Conservation (phyloP, 2,888 invertebrate genomes). For the Dascillus cervinus region DNA sequence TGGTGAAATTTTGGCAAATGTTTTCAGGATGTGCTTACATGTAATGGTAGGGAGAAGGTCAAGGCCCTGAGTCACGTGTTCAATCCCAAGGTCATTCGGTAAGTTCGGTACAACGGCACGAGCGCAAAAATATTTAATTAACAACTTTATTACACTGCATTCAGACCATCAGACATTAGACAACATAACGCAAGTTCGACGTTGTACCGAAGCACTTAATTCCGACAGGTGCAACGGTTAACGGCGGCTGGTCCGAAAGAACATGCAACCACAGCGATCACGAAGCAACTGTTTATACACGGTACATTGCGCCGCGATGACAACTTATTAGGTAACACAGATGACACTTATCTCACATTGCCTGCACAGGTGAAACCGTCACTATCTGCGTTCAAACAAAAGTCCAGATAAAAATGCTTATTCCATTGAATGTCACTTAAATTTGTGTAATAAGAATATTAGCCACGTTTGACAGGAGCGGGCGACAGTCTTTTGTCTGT, state of each 20-base stretch:
- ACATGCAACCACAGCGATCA: no score
- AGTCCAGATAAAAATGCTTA: no score
- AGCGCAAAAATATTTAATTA: conserved; percentile 10
- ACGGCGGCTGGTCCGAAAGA: no score
- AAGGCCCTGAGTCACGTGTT: conserved; percentile 53
- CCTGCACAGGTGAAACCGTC: conserved; percentile 21
- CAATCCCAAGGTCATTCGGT: conserved; percentile 46
- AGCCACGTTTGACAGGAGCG: conserved; percentile 14
- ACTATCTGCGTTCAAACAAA: no score
- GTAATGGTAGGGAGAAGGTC: conserved; percentile 39
- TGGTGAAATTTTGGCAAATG: conserved; percentile 9
- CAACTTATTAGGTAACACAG: conserved; percentile 4
- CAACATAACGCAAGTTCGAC: conserved; percentile 4
- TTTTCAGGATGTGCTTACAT: conserved; percentile 20
- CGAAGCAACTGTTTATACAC: conserved; percentile 2
- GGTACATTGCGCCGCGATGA: conserved; percentile 3
- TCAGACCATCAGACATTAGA: conserved; percentile 10
- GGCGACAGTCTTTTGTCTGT: conserved; percentile 15
- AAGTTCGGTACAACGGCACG: conserved; percentile 28
- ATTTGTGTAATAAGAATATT: no score
- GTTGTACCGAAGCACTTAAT: conserved; percentile 26
- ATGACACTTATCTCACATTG: conserved; percentile 6
- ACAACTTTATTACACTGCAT: conserved; percentile 16
- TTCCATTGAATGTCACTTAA: no score
- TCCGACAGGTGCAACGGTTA: no score